Conservation (phyloP, 2,797 vertebrate genomes). For the Periparus ater region DNA sequence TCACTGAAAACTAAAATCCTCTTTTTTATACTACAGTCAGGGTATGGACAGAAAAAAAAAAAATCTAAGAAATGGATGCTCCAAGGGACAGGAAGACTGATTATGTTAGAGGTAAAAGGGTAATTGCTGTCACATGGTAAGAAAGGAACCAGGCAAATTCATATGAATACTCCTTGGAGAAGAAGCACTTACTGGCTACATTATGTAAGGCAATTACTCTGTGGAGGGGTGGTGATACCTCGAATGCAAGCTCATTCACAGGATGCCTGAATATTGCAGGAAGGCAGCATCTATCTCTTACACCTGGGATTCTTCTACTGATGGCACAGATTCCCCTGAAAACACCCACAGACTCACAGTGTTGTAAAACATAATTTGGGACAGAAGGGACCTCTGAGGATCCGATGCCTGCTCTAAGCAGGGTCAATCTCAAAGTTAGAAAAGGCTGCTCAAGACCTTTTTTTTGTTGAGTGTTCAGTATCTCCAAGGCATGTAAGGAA, state of each 20-base stretch:
- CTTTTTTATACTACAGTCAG: not conserved
- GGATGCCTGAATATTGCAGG: not conserved
- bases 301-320: not conserved
- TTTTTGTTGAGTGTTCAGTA: not conserved
- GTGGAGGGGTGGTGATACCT: not conserved
- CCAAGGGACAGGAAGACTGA: not conserved
- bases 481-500: not conserved
- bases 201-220: not conserved
- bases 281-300: not conserved
- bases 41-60: not conserved
- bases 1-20: not conserved
- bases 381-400: not conserved
- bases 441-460: not conserved
- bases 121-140: not conserved
- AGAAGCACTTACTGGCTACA: not conserved
- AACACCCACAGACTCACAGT: not conserved
- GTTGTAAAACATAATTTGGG: not conserved
- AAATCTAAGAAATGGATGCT: not conserved
- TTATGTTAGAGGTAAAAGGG: slow-evolving; percentile 1
- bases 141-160: slow-evolving; percentile 1
- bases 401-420: not conserved
- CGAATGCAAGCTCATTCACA: not conserved
- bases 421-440: not conserved
- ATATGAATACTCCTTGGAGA: not conserved
- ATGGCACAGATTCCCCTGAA: not conserved